Evolutionary conservation across 2,888 invertebrate genomes (phyloP).

Genomic region (Drosophila pseudotakahashii): DNA sequence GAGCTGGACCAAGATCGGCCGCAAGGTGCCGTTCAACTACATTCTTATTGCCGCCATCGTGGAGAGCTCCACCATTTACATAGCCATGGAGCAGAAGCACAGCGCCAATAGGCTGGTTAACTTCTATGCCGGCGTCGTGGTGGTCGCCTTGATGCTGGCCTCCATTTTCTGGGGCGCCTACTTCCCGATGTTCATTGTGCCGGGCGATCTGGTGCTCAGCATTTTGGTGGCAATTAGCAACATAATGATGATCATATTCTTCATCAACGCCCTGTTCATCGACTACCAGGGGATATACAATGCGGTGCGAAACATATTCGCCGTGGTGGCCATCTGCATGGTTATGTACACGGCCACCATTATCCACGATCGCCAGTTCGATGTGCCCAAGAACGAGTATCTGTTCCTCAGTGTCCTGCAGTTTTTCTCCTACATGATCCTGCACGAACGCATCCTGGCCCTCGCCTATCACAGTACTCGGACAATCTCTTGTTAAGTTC

Average conservation of each 20-base stretch:
- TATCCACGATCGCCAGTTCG: slow-evolving; percentile 66
- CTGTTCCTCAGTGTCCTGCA: slow-evolving; percentile 60
- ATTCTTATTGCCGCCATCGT: slow-evolving; percentile 48
- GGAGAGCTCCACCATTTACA: slow-evolving; percentile 61
- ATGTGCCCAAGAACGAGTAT: slow-evolving; percentile 61
- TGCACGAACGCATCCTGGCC: slow-evolving; percentile 57
- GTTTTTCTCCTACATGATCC: slow-evolving; percentile 62
- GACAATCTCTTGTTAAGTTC: not conserved
- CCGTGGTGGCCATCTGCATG: slow-evolving; percentile 54
- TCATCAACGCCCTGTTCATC: slow-evolving; percentile 49
- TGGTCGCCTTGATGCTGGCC: slow-evolving; percentile 43
- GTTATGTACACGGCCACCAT: slow-evolving; percentile 68
- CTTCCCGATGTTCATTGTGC: slow-evolving; percentile 65
- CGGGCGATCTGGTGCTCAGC: slow-evolving; percentile 64
- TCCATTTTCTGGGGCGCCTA: slow-evolving; percentile 66
- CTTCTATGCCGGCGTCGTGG: slow-evolving; percentile 54
- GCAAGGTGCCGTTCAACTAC: slow-evolving; percentile 54
- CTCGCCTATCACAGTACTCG: slow-evolving; percentile 13
- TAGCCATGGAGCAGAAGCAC: slow-evolving; percentile 58
- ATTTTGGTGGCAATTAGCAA: slow-evolving; percentile 55
- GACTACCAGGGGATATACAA: not conserved
- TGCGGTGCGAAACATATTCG: slow-evolving; percentile 57
- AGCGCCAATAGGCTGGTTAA: slow-evolving; percentile 48
- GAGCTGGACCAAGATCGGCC: slow-evolving; percentile 58
- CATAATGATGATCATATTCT: slow-evolving; percentile 54